A percentile compares a stretch with the other conserved stretches of the same genome.
These are phyloP conservation scores for Hydrochoerus hydrochaeris DNA, from an alignment of 2,113 vertebrate species.

Conservation along the genomic window DNA sequence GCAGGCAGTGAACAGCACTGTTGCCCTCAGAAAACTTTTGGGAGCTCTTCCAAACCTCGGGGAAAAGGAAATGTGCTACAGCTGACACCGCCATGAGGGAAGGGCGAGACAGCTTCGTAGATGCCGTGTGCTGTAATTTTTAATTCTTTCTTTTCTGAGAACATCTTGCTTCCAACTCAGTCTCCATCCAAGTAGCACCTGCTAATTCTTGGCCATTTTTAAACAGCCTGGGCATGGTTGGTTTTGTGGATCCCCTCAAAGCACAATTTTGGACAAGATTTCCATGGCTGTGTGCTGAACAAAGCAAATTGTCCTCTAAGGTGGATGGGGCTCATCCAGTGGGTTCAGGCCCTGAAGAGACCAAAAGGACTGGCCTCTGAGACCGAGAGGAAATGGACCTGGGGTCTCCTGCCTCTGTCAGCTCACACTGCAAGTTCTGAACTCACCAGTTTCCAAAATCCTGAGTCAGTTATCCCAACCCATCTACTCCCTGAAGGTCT, in stretches of 20 bases:
- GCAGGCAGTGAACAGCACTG: rapidly evolving
- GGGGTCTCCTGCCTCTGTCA: rapidly evolving
- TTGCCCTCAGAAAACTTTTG: not conserved
- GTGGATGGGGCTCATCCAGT: not conserved
- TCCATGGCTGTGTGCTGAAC: not conserved
- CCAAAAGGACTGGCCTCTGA: not conserved
- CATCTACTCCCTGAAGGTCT: not conserved
- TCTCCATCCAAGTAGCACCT: not conserved
- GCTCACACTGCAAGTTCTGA: not conserved
- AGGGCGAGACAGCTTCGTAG: not conserved
- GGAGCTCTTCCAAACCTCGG: not conserved
- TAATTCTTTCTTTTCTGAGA: not conserved
- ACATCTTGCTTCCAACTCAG: not conserved
- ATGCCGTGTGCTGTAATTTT: not conserved
- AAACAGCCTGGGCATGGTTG: not conserved
- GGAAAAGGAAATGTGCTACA: not conserved
- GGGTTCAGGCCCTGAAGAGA: not conserved
- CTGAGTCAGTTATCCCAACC: not conserved
- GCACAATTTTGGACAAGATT: not conserved
- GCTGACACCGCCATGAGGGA: not conserved
- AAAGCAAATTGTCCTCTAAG: not conserved
- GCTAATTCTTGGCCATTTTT: not conserved
- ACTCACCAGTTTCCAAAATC: not conserved
- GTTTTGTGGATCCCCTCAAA: not conserved
- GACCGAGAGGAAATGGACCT: not conserved